phyloP scores from a whole-genome alignment of 2,113 vertebrate species.

The Henicopernis longicauda region DNA sequence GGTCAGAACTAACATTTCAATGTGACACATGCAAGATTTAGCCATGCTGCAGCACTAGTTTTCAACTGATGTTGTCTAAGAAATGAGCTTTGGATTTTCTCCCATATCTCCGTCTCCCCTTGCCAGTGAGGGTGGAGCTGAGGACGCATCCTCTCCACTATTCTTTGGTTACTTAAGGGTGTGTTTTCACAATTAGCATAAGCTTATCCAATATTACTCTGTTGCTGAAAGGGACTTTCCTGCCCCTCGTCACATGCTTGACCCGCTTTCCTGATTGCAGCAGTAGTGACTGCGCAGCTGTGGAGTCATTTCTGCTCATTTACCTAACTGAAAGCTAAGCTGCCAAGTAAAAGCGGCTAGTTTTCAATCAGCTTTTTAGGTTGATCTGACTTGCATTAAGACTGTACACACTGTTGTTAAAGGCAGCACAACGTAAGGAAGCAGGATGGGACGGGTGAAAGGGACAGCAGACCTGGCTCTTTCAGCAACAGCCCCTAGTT shows the following conservation, averaged over 20 bases:
- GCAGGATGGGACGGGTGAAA: not conserved
- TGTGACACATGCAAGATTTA: not conserved
- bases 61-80: not conserved
- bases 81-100: not conserved
- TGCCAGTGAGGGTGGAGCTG: not conserved
- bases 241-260: not conserved
- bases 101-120: not conserved
- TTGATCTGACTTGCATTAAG: not conserved
- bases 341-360: not conserved
- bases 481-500: not conserved
- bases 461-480: not conserved
- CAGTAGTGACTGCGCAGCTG: not conserved
- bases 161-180: not conserved
- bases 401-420: accelerated
- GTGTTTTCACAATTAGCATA: not conserved
- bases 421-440: not conserved
- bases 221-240: not conserved
- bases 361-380: not conserved
- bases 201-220: not conserved
- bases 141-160: not conserved
- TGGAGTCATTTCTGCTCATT: not conserved
- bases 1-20: not conserved
- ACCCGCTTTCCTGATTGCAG: not conserved
- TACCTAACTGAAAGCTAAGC: not conserved
- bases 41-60: not conserved